Conservation (phyloP, 2,888 invertebrate genomes). For the Meiosimyza platycephala region DNA sequence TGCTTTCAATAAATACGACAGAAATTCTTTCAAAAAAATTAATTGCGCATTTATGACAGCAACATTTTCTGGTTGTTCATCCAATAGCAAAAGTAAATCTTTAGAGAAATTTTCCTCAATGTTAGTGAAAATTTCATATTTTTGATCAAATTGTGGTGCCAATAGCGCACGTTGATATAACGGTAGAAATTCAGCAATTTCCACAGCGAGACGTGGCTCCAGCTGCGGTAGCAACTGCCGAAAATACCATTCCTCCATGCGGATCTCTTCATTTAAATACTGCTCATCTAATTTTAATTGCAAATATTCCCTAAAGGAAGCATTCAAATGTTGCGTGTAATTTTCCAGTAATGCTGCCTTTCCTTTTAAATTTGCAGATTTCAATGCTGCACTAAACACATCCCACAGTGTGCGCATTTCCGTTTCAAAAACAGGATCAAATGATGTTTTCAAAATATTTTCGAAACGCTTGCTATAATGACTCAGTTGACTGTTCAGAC, state of each 20-base stretch:
- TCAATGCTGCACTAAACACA: constrained; percentile 35
- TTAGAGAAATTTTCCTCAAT: constrained; percentile 43
- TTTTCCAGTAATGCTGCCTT: constrained; percentile 39
- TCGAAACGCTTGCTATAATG: constrained; percentile 42
- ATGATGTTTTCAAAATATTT: constrained; percentile 29
- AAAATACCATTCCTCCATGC: constrained; percentile 47
- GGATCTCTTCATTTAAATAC: constrained; percentile 45
- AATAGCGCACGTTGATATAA: constrained; percentile 36
- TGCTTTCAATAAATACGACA: constrained; percentile 39
- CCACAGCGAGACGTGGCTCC: constrained; percentile 34
- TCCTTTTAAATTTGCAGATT: constrained; percentile 29
- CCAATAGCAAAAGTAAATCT: constrained; percentile 30
- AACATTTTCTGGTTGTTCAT: constrained; percentile 29
- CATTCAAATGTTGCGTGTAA: constrained; percentile 20
- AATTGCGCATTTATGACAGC: constrained; percentile 43
- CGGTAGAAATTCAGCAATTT: constrained; percentile 34
- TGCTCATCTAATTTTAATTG: constrained; percentile 44
- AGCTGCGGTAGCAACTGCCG: constrained; percentile 38
- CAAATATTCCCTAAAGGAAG: constrained; percentile 38
- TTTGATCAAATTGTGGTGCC: constrained; percentile 39
- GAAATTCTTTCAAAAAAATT: constrained; percentile 43
- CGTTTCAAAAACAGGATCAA: constrained; percentile 13
- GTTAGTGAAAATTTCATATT: constrained; percentile 42
- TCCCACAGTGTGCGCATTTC: constrained; percentile 40
- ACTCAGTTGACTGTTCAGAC: constrained; percentile 42